Evolutionary conservation across 2,888 invertebrate genomes (phyloP), one percentile per base, ranked within the genome.

Genomic region (Dryobotodes eremita): DNA sequence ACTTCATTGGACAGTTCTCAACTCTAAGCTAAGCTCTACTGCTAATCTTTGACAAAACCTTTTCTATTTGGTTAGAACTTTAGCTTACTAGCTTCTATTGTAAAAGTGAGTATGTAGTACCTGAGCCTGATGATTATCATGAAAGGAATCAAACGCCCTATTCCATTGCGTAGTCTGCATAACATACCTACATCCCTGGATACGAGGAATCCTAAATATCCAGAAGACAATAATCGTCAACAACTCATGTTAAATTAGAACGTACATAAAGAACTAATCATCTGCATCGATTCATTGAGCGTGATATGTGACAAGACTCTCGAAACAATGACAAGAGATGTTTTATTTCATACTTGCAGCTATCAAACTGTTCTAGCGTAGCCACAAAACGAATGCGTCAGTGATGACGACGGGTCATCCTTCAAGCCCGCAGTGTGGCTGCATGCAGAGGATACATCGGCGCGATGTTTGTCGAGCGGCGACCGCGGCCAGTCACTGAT

Each of bases 401-500:
- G 65, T 80, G 76, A 78, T 83, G 84, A 85, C 71, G 62, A 65
- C 68, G 76, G 71, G 75, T 77, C 80, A 85, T 83, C 83, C 77
- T 85, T 84, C 89, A 82, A 87, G 86, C 83, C 83, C 79, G 77
- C 83, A 80, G 79, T 87, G 71, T 83, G 82, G 80, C 86, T 78
- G 77, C 68, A 72, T 80, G 78, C 81, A 79, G 83, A 80, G 79
- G 82, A 86, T 80, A 82, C 83, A 83, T 80, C 75, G 70, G 77
- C 77, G 82, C 75, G 76, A 77, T 81, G 66, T 88, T 86, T 82
- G 86, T 82, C 85, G 80, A 75, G 78, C 85, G 87, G 89, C 86
- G 90, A 91, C 92, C 93, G 91, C 94, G 91, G 68, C 90, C 87
- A 80, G 92, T 92, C 94, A 93, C 94, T 96, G 96, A 96, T 95